These are phyloP conservation scores for Cheilosia variabilis DNA, from an alignment of 2,888 invertebrate genomes.

Conservation along the genomic window DNA sequence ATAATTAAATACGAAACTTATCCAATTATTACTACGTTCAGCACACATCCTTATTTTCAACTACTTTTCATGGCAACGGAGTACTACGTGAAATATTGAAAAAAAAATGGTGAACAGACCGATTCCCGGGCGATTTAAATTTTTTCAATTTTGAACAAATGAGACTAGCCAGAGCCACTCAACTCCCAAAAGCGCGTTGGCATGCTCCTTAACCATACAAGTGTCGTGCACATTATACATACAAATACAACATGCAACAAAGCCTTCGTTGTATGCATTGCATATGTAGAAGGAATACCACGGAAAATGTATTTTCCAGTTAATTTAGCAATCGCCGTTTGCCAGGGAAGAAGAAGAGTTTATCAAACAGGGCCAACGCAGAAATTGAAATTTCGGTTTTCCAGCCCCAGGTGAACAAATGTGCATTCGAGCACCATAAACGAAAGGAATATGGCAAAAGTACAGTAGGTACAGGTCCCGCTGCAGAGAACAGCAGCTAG, in stretches of 20 bases:
- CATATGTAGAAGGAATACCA: slow-evolving; percentile 15
- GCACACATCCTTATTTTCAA: too few species aligned
- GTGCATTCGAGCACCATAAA: slow-evolving; percentile 43
- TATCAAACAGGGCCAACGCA: slow-evolving; percentile 43
- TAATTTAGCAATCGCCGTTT: slow-evolving; percentile 58
- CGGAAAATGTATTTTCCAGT: slow-evolving; percentile 63
- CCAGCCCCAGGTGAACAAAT: slow-evolving; percentile 61
- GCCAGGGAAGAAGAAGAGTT: slow-evolving; percentile 7
- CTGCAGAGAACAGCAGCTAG: slow-evolving; percentile 2
- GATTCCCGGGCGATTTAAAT: not conserved
- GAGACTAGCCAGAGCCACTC: not conserved
- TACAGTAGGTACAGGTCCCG: slow-evolving; percentile 16
- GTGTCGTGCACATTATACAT: slow-evolving; percentile 5
- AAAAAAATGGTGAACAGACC: not conserved
- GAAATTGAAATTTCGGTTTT: slow-evolving; percentile 67
- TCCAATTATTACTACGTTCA: too few species aligned
- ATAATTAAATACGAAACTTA: too few species aligned
- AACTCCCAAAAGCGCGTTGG: not conserved
- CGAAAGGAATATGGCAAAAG: slow-evolving; percentile 17
- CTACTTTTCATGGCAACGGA: too few species aligned
- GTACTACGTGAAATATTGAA: too few species aligned
- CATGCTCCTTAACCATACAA: not conserved
- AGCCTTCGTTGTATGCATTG: not conserved
- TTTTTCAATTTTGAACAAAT: slow-evolving; percentile 23
- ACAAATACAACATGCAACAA: not conserved